Percentiles rank a stretch among this genome's conserved stretches.
phyloP scores from a whole-genome alignment of 2,888 invertebrate species.

The Mythimna loreyi region DNA sequence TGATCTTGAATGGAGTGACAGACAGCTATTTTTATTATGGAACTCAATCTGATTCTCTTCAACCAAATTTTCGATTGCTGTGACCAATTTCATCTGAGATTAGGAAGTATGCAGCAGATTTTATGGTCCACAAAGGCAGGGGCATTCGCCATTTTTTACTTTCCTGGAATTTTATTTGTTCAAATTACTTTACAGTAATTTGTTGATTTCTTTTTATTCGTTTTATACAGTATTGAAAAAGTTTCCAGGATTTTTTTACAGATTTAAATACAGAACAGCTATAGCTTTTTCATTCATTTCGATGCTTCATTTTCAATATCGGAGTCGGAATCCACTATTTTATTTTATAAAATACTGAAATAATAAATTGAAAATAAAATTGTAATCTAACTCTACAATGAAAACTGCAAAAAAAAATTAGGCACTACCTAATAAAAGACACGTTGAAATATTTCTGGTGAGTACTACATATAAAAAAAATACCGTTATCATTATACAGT shows the following conservation, averaged over 20 bases:
- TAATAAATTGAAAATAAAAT: too few species aligned
- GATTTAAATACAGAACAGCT: conserved; percentile 8
- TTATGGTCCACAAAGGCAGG: background rate
- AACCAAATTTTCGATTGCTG: background rate
- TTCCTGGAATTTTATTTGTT: background rate
- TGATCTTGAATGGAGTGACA: background rate
- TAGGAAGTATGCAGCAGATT: background rate
- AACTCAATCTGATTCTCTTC: background rate
- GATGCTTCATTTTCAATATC: background rate
- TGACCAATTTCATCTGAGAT: background rate
- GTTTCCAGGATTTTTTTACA: background rate
- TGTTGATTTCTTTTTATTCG: background rate
- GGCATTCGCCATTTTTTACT: background rate
- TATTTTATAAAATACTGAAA: background rate
- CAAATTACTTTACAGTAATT: background rate
- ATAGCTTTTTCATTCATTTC: conserved; percentile 5
- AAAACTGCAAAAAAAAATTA: too few species aligned
- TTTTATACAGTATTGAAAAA: background rate
- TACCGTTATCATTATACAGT: too few species aligned
- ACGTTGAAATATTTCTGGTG: too few species aligned
- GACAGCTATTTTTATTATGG: background rate
- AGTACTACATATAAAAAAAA: background rate
- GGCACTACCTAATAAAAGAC: too few species aligned
- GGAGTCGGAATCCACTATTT: background rate
- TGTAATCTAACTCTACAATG: background rate